These are phyloP conservation scores for Petrocephalus zakoni DNA, from an alignment of 2,113 vertebrate genomes.

Conservation along the genomic window DNA sequence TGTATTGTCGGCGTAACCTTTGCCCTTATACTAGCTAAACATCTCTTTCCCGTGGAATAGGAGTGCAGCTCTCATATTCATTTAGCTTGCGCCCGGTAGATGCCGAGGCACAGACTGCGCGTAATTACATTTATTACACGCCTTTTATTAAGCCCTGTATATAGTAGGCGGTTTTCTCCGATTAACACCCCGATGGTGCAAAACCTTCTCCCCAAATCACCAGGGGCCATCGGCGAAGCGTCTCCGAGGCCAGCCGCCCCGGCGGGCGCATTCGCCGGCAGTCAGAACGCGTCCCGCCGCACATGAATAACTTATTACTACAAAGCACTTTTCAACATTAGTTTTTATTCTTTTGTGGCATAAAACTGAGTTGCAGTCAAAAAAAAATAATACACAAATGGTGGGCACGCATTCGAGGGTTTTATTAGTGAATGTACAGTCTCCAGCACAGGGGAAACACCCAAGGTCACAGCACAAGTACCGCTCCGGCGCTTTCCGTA, in stretches of 20 bases:
- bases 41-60: neutral
- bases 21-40: neutral
- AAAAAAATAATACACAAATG: neutral
- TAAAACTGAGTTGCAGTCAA: neutral
- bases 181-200: neutral
- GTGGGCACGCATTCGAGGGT: slow-evolving; percentile 22
- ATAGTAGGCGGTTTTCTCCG: neutral
- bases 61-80: neutral
- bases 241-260: neutral
- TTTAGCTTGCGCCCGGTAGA: neutral
- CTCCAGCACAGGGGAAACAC: slow-evolving; percentile 40
- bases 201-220: neutral
- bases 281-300: neutral
- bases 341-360: neutral
- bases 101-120: neutral
- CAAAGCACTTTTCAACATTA: neutral
- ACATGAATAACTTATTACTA: neutral
- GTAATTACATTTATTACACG: neutral
- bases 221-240: neutral
- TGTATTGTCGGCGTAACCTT: neutral
- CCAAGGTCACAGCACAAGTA: slow-evolving; percentile 47
- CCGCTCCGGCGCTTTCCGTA: slow-evolving; percentile 34
- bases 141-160: neutral
- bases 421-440: slow-evolving; percentile 65
- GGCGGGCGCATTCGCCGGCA: neutral